phyloP scores from a whole-genome alignment of 1,140 invertebrate species.

The Coboldia fuscipes region DNA sequence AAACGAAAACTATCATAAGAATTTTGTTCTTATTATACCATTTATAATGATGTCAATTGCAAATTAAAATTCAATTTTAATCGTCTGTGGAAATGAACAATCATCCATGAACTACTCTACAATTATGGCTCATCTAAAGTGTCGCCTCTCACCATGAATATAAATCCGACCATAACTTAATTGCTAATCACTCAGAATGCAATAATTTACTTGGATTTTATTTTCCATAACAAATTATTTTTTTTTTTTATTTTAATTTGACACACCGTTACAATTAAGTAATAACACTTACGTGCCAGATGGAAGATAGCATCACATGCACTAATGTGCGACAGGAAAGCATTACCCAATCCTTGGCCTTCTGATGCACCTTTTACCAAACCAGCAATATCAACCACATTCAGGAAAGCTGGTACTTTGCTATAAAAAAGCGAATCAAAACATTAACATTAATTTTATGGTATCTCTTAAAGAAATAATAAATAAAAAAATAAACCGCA shows the following conservation, averaged over 20 bases:
- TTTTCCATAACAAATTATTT: too few relatives aligned
- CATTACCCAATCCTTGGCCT: slow-evolving; percentile 95
- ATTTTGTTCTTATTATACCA: neutral
- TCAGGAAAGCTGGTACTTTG: slow-evolving; percentile 93
- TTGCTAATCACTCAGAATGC: too few relatives aligned
- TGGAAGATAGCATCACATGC: slow-evolving; percentile 99
- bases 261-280: too few relatives aligned
- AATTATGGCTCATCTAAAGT: too few relatives aligned
- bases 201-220: too few relatives aligned
- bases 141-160: too few relatives aligned
- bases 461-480: neutral
- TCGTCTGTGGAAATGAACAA: neutral
- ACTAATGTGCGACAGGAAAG: slow-evolving; percentile 94
- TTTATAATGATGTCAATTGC: slow-evolving; percentile 1
- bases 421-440: slow-evolving; percentile 27
- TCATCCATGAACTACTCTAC: neutral
- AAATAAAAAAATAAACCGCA: neutral
- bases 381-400: slow-evolving; percentile 96
- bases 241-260: too few relatives aligned
- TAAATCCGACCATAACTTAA: too few relatives aligned
- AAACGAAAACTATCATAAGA: neutral
- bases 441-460: neutral
- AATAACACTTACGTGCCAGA: slow-evolving; percentile 63
- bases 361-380: slow-evolving; percentile 94
- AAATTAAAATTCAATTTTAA: slow-evolving; percentile 1